Base-by-base conservation (phyloP, 2,888 invertebrate genomes). In the Mythimna pallens region DNA sequence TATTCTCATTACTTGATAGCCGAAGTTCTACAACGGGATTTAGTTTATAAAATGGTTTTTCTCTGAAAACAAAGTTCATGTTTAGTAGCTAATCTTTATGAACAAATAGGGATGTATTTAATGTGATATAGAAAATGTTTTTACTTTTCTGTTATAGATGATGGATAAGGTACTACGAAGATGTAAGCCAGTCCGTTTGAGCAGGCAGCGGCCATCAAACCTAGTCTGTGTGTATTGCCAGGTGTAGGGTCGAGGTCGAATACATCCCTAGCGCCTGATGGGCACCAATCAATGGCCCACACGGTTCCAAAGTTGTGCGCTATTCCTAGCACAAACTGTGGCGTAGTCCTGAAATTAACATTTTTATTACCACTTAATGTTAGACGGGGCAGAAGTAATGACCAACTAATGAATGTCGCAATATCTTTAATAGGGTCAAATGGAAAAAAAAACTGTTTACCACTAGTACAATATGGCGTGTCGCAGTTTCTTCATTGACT, bases 281-380 rank as follows among this genome's bases (percentile, higher is more conserved):
- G 98, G 91, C 98, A 98, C 98, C 98, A 98, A 85, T 97, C 97
- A 93, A 98, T 93, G 40, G 97, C 95, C 97, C 98, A 98, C 30
- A 98, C 94, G 1, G 97, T 96, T 14, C 98, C 98, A 81, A 93
- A 96, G 50, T 97, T 95, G 85, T 98, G 97, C 2, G 96, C 97
- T 75, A 98, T 89, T 6, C 97, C 97, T 73, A 97, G 96, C 17
- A 94, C 95, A 62, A 98, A 92, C 58, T 89, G 83, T 5, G 94
- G 94, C 8, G 66, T 47, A 30, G 8, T 64, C 36, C 93, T 93
- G 85, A 62, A 91, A 90, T 47, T 12, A 55, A 74, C 12, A 68
- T 50, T n/a, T 25, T 62, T 47, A 54, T 68, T 70, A 70, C 10
- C 22, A 40, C 0, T 59, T 57, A 22, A 64, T 57, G 17, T 10